These are phyloP conservation scores for Telmatherina bonti DNA, from an alignment of 2,797 vertebrate genomes.

Conservation along the genomic window DNA sequence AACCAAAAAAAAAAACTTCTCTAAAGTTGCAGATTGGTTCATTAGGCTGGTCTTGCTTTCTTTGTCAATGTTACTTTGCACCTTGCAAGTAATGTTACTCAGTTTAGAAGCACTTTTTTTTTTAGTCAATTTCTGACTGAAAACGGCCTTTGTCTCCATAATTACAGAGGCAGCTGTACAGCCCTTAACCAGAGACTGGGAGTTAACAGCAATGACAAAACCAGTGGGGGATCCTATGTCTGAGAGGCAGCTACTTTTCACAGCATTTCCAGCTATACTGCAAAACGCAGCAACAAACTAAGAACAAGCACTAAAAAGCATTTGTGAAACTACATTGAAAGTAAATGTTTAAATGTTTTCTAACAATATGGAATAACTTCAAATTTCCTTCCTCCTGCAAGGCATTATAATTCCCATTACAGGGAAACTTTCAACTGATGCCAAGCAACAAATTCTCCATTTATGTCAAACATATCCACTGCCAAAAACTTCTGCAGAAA, in stretches of 20 bases:
- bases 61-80: conserved; percentile 46
- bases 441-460: conserved; percentile 58
- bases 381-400: conserved; percentile 63
- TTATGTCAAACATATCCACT: conserved; percentile 40
- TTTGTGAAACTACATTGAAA: conserved; percentile 71
- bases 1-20: conserved; percentile 11
- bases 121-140: conserved; percentile 65
- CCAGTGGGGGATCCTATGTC: conserved; percentile 73
- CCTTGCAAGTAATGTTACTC: conserved; percentile 57
- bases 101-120: conserved; percentile 48
- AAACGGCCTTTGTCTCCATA: conserved; percentile 77
- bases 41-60: conserved; percentile 34
- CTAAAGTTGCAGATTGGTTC: conserved; percentile 28
- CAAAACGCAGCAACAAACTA: conserved; percentile 64
- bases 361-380: conserved; percentile 68
- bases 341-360: conserved; percentile 60
- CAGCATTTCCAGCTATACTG: conserved; percentile 72
- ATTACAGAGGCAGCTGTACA: conserved; percentile 78
- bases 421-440: conserved; percentile 48
- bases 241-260: conserved; percentile 70
- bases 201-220: conserved; percentile 73
- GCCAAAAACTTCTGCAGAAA: conserved; percentile 31
- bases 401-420: conserved; percentile 62
- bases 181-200: conserved; percentile 68
- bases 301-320: conserved; percentile 59